Conservation (phyloP, 2,888 invertebrate genomes). For the Pilophorus perplexus region DNA sequence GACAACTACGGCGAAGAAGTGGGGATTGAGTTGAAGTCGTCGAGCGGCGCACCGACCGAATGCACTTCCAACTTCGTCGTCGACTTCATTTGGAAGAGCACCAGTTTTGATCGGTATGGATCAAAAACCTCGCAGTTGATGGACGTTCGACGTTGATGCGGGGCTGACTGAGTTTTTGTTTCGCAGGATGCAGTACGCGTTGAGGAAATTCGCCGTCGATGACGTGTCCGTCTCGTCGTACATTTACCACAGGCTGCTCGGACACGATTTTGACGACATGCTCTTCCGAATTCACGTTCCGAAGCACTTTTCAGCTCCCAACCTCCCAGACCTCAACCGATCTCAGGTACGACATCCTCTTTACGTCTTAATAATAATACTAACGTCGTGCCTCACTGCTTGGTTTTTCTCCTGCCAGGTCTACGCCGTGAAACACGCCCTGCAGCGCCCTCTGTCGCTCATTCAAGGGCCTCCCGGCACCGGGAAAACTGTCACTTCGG, state of each 20-base stretch:
- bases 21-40: conserved; percentile 91
- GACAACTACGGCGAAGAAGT: conserved; percentile 98
- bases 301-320: conserved; percentile 95
- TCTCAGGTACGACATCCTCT: conserved; percentile 70
- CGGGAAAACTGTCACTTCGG: conserved; percentile 98
- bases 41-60: conserved; percentile 87
- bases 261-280: conserved; percentile 91
- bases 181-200: conserved; percentile 86
- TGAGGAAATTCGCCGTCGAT: conserved; percentile 93
- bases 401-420: conserved; percentile 57
- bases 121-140: too few species aligned
- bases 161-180: background rate
- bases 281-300: conserved; percentile 88
- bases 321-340: conserved; percentile 94
- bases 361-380: background rate
- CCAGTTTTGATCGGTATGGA: conserved; percentile 85
- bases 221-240: conserved; percentile 95
- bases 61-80: conserved; percentile 94
- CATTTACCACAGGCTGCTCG: conserved; percentile 94
- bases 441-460: conserved; percentile 90
- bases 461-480: conserved; percentile 98
- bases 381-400: background rate
- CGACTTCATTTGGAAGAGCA: conserved; percentile 99
- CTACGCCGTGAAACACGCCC: conserved; percentile 96
- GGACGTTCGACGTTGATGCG: background rate